These are phyloP conservation scores for Alligator sinensis DNA, from an alignment of 2,113 vertebrate genomes.

Conservation along the genomic window DNA sequence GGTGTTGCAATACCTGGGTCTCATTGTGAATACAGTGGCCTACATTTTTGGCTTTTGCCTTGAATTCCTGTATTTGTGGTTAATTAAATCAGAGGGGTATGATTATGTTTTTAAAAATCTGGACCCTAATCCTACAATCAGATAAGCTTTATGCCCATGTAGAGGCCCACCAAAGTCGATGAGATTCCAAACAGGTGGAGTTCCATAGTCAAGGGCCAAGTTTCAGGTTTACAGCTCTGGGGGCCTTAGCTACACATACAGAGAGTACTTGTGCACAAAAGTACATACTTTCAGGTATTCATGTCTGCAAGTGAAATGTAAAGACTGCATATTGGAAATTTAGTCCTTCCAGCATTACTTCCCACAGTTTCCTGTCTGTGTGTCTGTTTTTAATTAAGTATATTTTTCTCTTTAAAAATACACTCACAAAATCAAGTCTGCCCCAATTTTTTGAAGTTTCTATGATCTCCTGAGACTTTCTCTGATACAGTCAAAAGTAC, in stretches of 20 bases:
- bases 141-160: accelerated
- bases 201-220: not conserved
- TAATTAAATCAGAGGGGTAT: not conserved
- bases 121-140: not conserved
- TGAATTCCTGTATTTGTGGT: not conserved
- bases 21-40: not conserved
- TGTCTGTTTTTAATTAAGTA: not conserved
- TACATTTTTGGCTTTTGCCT: not conserved
- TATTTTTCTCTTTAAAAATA: not conserved
- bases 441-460: not conserved
- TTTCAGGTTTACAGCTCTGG: not conserved
- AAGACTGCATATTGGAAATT: not conserved
- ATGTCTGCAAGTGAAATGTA: not conserved
- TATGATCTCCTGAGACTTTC: not conserved
- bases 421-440: not conserved
- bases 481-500: not conserved
- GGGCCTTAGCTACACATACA: not conserved
- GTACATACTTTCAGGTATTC: not conserved
- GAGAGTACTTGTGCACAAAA: not conserved
- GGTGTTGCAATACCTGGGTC: not conserved
- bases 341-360: not conserved
- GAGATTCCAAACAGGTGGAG: not conserved
- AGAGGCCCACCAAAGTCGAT: not conserved
- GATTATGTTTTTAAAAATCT: not conserved
- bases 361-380: not conserved